phyloP scores from a whole-genome alignment of 2,113 vertebrate species.

The Toxostoma redivivum region DNA sequence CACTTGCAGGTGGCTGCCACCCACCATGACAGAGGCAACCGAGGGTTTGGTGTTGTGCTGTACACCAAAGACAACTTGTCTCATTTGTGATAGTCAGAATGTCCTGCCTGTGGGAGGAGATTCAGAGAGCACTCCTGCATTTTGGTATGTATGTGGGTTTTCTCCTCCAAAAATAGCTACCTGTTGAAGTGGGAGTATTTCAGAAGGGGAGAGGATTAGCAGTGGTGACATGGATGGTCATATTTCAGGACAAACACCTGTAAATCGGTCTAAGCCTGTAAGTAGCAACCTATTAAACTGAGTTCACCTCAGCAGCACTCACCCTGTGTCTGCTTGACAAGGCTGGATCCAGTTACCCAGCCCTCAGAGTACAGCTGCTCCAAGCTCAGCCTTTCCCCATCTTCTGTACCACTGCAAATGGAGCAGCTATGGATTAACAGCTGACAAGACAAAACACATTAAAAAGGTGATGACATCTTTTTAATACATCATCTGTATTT shows the following conservation, averaged over 20 bases:
- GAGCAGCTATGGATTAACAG: neutral
- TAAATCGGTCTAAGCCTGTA: constrained; percentile 46
- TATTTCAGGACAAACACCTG: constrained; percentile 58
- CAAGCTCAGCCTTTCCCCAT: neutral
- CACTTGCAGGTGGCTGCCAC: constrained; percentile 18
- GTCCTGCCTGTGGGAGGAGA: neutral
- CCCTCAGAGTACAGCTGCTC: neutral
- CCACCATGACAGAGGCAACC: neutral
- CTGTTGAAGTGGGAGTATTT: constrained; percentile 15
- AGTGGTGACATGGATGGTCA: constrained; percentile 8
- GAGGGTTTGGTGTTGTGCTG: neutral
- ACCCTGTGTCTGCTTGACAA: neutral
- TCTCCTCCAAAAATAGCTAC: constrained; percentile 13
- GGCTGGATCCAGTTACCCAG: neutral
- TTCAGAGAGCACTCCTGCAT: neutral
- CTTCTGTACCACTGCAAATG: neutral
- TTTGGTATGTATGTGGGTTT: neutral
- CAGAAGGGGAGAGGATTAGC: constrained; percentile 26
- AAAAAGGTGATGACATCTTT: constrained; percentile 12
- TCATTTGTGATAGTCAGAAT: neutral
- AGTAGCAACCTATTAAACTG: constrained; percentile 44
- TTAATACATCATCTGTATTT: neutral
- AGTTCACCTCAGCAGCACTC: constrained; percentile 19
- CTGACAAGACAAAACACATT: neutral
- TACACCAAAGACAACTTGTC: neutral